Conservation (phyloP, 2,888 invertebrate species). For the Napeogenes inachia region DNA sequence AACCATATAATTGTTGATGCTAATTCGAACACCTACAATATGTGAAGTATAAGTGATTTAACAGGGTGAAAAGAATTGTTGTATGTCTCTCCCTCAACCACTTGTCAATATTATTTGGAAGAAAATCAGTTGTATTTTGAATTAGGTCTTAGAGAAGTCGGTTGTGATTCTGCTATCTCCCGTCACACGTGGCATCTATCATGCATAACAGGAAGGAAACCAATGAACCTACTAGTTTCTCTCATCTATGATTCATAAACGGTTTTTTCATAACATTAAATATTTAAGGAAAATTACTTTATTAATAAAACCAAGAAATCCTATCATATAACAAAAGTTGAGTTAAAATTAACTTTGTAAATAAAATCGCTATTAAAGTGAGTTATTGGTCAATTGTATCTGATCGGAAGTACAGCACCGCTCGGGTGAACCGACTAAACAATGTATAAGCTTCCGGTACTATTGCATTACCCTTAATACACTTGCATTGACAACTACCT, state of each 20-base stretch:
- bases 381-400: slow-evolving; percentile 12
- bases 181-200: slow-evolving; percentile 19
- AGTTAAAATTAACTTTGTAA: background rate
- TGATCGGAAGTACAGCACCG: slow-evolving; percentile 17
- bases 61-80: too few species aligned
- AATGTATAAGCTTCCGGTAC: slow-evolving; percentile 15
- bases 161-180: slow-evolving; percentile 17
- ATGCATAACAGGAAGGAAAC: slow-evolving; percentile 24
- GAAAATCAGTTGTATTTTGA: too few species aligned
- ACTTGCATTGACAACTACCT: slow-evolving; percentile 8
- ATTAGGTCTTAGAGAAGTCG: too few species aligned
- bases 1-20: too few species aligned
- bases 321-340: too few species aligned
- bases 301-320: too few species aligned
- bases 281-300: slow-evolving; percentile 1
- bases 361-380: slow-evolving; percentile 12
- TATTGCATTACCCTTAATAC: slow-evolving; percentile 10
- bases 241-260: slow-evolving; percentile 15
- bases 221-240: slow-evolving; percentile 19
- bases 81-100: too few species aligned
- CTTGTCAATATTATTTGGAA: too few species aligned
- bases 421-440: slow-evolving; percentile 15
- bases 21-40: too few species aligned
- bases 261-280: slow-evolving; percentile 3
- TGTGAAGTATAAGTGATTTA: too few species aligned